phyloP scores from a whole-genome alignment of 2,113 vertebrate genomes.

The Microcebus lehilahytsara region DNA sequence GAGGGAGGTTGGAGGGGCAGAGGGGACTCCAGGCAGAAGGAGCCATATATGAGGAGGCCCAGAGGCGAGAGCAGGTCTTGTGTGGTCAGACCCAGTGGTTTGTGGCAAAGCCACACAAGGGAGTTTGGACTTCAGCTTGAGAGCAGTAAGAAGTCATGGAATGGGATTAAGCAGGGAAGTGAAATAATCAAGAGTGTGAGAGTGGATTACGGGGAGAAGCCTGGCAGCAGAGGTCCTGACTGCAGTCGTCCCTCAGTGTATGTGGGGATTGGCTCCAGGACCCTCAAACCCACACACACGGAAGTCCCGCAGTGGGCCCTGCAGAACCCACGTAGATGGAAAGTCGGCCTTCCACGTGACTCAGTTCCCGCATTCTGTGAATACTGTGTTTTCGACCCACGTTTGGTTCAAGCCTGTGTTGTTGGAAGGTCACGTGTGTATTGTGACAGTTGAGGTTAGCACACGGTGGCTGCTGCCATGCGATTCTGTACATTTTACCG shows the following conservation, averaged over 20 bases:
- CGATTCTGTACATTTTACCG: not conserved
- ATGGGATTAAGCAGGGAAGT: not conserved
- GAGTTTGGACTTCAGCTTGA: not conserved
- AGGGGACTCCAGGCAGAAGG: not conserved
- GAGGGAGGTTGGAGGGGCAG: not conserved
- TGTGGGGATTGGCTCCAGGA: not conserved
- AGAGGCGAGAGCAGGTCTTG: not conserved
- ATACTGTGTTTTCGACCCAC: no score
- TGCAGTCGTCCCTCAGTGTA: not conserved
- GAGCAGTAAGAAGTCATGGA: not conserved
- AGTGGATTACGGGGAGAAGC: not conserved
- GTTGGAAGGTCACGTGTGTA: not conserved
- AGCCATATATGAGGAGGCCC: not conserved
- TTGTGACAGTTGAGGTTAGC: not conserved
- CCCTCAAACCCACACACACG: not conserved
- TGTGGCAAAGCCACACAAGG: not conserved
- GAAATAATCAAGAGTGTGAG: not conserved
- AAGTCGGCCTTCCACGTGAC: not conserved
- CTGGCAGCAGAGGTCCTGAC: not conserved
- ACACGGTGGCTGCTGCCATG: not conserved
- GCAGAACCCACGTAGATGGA: no score
- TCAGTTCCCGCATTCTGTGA: not conserved
- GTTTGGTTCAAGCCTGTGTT: not conserved
- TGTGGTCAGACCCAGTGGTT: not conserved
- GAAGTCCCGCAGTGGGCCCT: not conserved